A percentile compares a stretch with the other conserved stretches of the same genome.
Evolutionary conservation across 2,113 vertebrate genomes (phyloP).

Genomic region (Emydura subglobosa): DNA sequence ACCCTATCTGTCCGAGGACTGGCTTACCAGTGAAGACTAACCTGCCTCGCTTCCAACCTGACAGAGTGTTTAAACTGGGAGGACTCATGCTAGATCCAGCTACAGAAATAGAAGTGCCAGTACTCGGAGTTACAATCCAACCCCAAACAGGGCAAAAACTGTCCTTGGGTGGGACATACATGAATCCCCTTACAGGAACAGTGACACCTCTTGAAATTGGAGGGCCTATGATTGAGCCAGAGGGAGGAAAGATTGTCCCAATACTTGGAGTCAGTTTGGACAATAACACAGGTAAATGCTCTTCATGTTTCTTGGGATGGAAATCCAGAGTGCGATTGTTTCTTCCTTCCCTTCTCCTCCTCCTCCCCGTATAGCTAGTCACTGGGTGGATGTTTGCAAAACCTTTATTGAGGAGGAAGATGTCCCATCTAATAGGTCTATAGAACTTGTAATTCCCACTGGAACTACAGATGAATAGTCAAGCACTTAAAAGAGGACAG

Average conservation of each 20-base stretch:
- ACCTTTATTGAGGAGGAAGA: not conserved
- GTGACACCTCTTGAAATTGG: conserved; percentile 86
- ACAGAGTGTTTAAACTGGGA: conserved; percentile 79
- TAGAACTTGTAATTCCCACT: not conserved
- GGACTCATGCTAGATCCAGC: conserved; percentile 85
- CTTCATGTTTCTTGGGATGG: not conserved
- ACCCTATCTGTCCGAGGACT: conserved; percentile 78
- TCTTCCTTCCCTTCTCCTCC: not conserved
- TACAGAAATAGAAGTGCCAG: conserved; percentile 87
- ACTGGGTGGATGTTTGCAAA: not conserved
- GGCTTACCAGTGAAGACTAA: conserved; percentile 70
- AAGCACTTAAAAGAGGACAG: not conserved
- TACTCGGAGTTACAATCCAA: conserved; percentile 89
- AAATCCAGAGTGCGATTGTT: not conserved
- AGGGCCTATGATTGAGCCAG: conserved; percentile 83
- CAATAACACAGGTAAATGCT: conserved; percentile 82
- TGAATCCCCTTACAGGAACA: conserved; percentile 85
- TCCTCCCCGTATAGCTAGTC: not conserved
- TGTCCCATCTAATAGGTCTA: not conserved
- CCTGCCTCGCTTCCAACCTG: conserved; percentile 78
- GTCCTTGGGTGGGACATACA: conserved; percentile 84
- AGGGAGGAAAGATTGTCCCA: conserved; percentile 80
- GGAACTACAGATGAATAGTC: not conserved
- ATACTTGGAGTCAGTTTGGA: conserved; percentile 86
- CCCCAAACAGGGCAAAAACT: conserved; percentile 84